Evolutionary conservation across 2,797 vertebrate species (phyloP), one percentile per base, ranked within the genome.

Genomic region (Sarcophilus harrisii): DNA sequence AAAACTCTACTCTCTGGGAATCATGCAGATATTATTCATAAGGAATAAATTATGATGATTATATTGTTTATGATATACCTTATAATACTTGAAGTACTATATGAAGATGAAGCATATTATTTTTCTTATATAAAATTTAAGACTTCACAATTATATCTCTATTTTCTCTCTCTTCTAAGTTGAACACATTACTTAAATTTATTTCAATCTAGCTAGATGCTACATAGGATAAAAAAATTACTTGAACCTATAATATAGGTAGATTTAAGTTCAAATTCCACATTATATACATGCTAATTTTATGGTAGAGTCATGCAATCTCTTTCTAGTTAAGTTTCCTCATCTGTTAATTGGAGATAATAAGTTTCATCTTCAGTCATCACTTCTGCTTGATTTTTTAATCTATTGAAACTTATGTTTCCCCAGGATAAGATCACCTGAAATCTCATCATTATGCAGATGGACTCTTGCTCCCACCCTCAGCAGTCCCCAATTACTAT

Each of bases 221-320:
- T 38, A 45, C 1, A 81, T 16, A 81, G n/a, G 1, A 66, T n/a
- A 73, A n/a, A 32, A 73, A n/a, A 32, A 6, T 1, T 14, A 54
- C 9, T 54, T 54, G 32, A 4, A 66, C 13, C 12, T 62, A 4
- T 62, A 12, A 3, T 62, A 12, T 62, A 32, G 3, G 12, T n/a
- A 38, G 14, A n/a, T 38, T 32, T 38, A 18, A 8, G 9, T 81
- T 38, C 66, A 81, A 38, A 45, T 45, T 8, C 30, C 16, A 38
- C n/a, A 73, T 18, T 21, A 9, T 0, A 38, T 21, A 66, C 0
- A 18, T 81, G 16, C 5, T 38, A 81, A 38, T 73, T n/a, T 66
- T n/a, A 73, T 73, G 14, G 2, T 24, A 5, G 0, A 5, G n/a
- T 24, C n/a, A 38, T 21, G 0, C 6, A 73, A 38, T 5, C 5